phyloP scores from a whole-genome alignment of 2,797 vertebrate species.

The Thunnus albacares region DNA sequence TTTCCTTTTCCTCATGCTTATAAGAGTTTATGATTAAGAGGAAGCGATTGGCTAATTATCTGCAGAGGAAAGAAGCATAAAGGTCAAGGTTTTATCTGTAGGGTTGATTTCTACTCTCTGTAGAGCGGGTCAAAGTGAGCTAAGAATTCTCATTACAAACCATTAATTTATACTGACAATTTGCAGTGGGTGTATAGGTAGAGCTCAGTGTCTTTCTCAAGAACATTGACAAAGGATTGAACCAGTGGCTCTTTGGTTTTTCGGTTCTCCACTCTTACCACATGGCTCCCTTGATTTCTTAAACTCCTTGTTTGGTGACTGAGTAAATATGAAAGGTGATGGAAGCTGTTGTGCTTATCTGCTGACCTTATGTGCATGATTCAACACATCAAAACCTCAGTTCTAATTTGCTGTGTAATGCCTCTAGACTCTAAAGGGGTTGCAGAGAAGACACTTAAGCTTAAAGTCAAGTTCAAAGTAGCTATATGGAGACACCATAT shows the following conservation, averaged over 20 bases:
- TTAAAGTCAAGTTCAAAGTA: background rate
- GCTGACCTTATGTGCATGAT: conserved; percentile 42
- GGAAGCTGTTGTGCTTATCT: conserved; percentile 14
- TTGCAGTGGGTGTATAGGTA: conserved; percentile 3
- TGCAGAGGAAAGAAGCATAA: conserved; percentile 39
- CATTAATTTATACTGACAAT: conserved; percentile 42
- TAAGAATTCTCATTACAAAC: conserved; percentile 52
- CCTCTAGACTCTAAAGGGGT: conserved; percentile 12
- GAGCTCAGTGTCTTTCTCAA: conserved; percentile 10
- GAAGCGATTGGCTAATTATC: conserved; percentile 63
- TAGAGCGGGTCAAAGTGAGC: conserved; percentile 28
- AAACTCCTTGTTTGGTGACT: conserved; percentile 36
- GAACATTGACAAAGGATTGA: conserved; percentile 13
- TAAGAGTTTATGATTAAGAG: conserved; percentile 54
- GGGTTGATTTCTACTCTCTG: conserved; percentile 41
- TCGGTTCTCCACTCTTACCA: background rate
- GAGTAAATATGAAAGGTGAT: background rate
- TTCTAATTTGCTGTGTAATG: conserved; percentile 16
- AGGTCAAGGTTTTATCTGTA: conserved; percentile 64
- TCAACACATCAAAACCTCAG: conserved; percentile 23
- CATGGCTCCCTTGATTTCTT: conserved; percentile 7
- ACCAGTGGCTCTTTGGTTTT: conserved; percentile 15
- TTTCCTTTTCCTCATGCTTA: conserved; percentile 32
- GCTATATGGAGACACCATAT: background rate
- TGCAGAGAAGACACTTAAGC: background rate